Evolutionary conservation across 2,888 invertebrate genomes (phyloP).

Genomic region (Trachelus troglodyta): DNA sequence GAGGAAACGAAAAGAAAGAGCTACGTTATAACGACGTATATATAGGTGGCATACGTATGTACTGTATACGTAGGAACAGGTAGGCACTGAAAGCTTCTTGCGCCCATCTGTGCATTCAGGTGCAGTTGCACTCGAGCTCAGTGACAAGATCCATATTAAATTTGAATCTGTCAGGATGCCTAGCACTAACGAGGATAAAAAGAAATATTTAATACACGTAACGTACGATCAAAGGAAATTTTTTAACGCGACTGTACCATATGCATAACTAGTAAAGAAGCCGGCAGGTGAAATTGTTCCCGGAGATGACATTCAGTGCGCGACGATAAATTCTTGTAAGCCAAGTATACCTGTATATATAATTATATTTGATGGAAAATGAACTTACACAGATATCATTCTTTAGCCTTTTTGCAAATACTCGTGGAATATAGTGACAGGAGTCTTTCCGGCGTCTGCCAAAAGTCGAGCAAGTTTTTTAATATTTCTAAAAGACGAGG

Average conservation of each 20-base stretch:
- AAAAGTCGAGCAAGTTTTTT: conserved; percentile 3
- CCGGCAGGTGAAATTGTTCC: neutral
- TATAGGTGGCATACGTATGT: neutral
- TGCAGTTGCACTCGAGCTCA: neutral
- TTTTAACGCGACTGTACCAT: neutral
- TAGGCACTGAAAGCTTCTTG: neutral
- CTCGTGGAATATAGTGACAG: neutral
- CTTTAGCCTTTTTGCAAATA: neutral
- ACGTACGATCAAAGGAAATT: neutral
- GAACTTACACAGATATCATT: neutral
- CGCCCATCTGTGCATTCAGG: neutral
- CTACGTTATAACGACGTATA: neutral
- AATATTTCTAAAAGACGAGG: neutral
- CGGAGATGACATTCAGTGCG: neutral
- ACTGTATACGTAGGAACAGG: neutral
- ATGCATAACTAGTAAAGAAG: neutral
- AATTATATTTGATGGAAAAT: neutral
- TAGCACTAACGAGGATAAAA: neutral
- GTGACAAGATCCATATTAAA: neutral
- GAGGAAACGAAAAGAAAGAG: neutral
- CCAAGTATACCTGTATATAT: neutral
- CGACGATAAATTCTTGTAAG: neutral
- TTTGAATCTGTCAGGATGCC: neutral
- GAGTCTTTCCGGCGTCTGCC: neutral
- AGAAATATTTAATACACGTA: neutral